Percentiles rank a stretch among this genome's conserved stretches.
Evolutionary conservation across 2,113 vertebrate genomes (phyloP).

Genomic region (Centropristis striata): DNA sequence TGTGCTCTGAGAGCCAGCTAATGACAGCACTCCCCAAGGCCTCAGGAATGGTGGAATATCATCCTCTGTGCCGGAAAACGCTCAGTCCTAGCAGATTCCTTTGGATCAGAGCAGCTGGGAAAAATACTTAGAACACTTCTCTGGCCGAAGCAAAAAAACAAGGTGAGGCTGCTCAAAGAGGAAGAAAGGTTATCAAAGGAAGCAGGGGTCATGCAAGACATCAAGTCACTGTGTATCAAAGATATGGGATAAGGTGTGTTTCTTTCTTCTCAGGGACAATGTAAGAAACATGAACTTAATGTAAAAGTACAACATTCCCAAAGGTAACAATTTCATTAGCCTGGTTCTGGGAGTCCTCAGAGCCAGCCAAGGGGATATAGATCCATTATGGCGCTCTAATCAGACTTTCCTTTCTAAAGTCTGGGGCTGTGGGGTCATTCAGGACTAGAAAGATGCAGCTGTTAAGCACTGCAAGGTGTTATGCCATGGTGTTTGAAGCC

Average conservation of each 20-base stretch:
- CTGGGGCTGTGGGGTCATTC: conserved; percentile 70
- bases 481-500: conserved; percentile 71
- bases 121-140: conserved; percentile 45
- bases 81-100: conserved; percentile 79
- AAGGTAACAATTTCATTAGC: conserved; percentile 56
- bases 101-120: conserved; percentile 69
- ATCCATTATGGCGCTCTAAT: conserved; percentile 41
- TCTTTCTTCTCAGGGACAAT: conserved; percentile 23
- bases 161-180: conserved; percentile 36
- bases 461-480: conserved; percentile 53
- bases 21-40: conserved; percentile 85
- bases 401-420: conserved; percentile 62
- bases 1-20: conserved; percentile 87
- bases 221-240: conserved; percentile 17
- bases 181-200: conserved; percentile 31
- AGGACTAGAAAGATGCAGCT: conserved; percentile 71
- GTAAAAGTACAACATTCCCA: conserved; percentile 49
- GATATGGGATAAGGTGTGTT: background rate
- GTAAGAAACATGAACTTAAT: conserved; percentile 17
- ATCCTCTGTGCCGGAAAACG: conserved; percentile 76
- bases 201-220: conserved; percentile 41
- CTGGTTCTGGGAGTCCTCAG: conserved; percentile 68
- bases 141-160: conserved; percentile 30
- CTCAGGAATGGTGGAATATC: conserved; percentile 77
- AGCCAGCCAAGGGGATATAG: conserved; percentile 36